Evolutionary conservation across 2,888 invertebrate species (phyloP).

Genomic region (Drosophila meridionalis): DNA sequence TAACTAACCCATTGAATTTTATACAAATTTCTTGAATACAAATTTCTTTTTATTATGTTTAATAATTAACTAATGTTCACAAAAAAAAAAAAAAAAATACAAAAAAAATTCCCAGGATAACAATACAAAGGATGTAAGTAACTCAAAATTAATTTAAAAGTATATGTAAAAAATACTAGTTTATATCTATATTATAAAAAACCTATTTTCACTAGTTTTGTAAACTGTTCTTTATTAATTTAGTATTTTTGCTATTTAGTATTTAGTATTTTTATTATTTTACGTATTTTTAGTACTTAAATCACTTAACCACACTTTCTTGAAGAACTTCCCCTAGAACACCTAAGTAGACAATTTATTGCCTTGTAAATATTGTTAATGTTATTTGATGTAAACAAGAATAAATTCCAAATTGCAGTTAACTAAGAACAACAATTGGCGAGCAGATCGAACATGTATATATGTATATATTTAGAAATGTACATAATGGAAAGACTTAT

Average conservation of each 20-base stretch:
- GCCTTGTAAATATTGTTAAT: constrained; percentile 23
- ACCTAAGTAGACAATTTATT: constrained; percentile 13
- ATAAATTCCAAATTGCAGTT: constrained; percentile 66
- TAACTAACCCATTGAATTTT: constrained; percentile 27
- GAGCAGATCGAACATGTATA: constrained; percentile 15
- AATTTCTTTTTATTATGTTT: constrained; percentile 62
- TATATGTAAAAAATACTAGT: background rate
- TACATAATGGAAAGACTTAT: constrained; percentile 4
- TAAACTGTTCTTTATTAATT: background rate
- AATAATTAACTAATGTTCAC: constrained; percentile 57
- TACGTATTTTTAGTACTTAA: background rate
- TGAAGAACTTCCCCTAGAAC: constrained; percentile 4
- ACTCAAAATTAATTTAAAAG: constrained; percentile 44
- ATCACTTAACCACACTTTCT: background rate
- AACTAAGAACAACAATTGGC: constrained; percentile 41
- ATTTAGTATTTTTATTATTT: constrained; percentile 34
- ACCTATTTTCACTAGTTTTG: background rate
- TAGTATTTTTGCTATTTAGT: constrained; percentile 9
- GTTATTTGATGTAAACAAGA: constrained; percentile 30
- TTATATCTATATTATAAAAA: background rate
- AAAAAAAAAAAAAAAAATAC: constrained; percentile 41
- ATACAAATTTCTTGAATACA: constrained; percentile 60
- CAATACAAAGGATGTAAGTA: constrained; percentile 84
- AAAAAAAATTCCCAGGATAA: constrained; percentile 73
- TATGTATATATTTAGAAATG: constrained; percentile 5